phyloP scores from a whole-genome alignment of 2,113 vertebrate genomes.

The Lichenostomus cassidix region DNA sequence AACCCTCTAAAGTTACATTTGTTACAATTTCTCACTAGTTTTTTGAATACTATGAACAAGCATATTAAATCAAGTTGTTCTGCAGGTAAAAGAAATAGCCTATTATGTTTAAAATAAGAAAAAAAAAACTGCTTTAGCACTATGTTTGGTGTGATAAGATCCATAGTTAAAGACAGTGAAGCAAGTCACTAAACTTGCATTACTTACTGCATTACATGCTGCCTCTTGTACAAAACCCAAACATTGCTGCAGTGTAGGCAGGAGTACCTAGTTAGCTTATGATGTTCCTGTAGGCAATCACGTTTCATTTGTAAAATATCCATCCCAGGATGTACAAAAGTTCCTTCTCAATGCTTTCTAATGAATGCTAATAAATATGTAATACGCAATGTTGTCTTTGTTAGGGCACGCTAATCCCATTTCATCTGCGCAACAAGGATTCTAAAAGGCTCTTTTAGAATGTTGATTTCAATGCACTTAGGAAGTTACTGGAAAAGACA shows the following conservation, averaged over 20 bases:
- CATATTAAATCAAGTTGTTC: background rate
- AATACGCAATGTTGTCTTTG: background rate
- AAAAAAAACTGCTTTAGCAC: background rate
- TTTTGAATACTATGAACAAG: background rate
- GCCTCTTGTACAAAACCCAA: background rate
- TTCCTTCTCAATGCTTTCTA: background rate
- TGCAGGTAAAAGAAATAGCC: background rate
- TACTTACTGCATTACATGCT: background rate
- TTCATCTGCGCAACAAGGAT: background rate
- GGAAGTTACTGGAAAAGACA: slow-evolving; percentile 26
- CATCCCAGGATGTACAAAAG: background rate
- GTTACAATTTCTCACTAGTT: background rate
- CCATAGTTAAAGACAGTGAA: background rate
- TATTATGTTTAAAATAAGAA: background rate
- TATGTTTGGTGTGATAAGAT: background rate
- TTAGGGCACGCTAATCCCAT: background rate
- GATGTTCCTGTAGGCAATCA: background rate
- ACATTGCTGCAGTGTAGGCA: background rate
- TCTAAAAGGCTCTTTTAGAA: background rate
- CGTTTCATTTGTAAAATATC: background rate
- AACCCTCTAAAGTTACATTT: background rate
- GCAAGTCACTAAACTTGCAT: background rate
- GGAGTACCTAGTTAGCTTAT: slow-evolving; percentile 60
- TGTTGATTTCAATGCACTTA: background rate
- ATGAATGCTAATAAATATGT: background rate